A percentile compares a stretch with the other conserved stretches of the same genome.
Conservation (phyloP, 2,113 vertebrate species). For the Lates calcarifer region DNA sequence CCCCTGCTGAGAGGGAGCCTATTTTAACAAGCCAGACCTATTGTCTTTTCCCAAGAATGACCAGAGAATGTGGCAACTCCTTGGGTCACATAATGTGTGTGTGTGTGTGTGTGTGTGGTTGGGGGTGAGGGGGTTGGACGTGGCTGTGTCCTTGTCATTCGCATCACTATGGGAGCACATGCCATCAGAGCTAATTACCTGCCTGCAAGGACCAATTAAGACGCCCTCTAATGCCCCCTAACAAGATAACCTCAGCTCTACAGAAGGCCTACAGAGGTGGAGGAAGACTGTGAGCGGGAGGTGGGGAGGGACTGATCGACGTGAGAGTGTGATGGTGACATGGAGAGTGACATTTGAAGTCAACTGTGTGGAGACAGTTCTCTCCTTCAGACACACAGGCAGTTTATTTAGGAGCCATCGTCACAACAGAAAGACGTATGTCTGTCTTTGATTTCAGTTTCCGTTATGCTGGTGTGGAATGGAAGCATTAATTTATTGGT, state of each 20-base stretch:
- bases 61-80: conserved; percentile 67
- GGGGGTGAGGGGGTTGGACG: conserved; percentile 49
- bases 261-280: conserved; percentile 13
- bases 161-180: conserved; percentile 71
- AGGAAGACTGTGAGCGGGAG: neutral
- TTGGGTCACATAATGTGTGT: conserved; percentile 50
- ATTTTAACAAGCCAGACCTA: conserved; percentile 78
- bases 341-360: conserved; percentile 20
- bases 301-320: conserved; percentile 8
- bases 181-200: conserved; percentile 78
- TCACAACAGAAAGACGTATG: neutral
- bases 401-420: neutral
- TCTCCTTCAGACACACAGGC: conserved; percentile 7
- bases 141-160: conserved; percentile 56
- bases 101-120: conserved; percentile 31
- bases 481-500: neutral
- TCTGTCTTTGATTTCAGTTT: neutral
- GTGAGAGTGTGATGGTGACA: neutral
- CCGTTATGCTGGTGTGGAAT: neutral
- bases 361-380: conserved; percentile 16
- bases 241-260: conserved; percentile 39
- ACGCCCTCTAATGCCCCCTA: conserved; percentile 48
- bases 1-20: conserved; percentile 65
- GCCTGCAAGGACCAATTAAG: conserved; percentile 73
- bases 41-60: conserved; percentile 79